phyloP scores from a whole-genome alignment of 2,113 vertebrate species.

The Isichthys henryi region DNA sequence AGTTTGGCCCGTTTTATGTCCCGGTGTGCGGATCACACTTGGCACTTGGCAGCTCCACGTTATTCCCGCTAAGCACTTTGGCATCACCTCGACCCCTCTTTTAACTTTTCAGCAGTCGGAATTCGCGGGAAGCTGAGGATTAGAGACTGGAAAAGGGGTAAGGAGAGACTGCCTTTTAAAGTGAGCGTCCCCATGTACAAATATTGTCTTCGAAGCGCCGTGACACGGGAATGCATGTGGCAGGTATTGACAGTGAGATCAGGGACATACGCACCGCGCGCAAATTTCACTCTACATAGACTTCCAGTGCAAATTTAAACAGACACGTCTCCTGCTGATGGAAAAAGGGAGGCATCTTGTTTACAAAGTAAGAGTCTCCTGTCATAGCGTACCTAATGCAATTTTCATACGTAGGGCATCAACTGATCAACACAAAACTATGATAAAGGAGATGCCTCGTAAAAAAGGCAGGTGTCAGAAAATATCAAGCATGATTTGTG shows the following conservation, averaged over 20 bases:
- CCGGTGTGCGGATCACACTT: not conserved
- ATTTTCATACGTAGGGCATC: not conserved
- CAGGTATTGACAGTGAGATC: conserved; percentile 7
- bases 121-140: conserved; percentile 2
- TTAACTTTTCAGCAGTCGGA: not conserved
- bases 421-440: not conserved
- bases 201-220: not conserved
- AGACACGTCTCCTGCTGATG: not conserved
- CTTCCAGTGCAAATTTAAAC: conserved; percentile 1
- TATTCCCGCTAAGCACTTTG: conserved; percentile 3
- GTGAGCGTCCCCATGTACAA: not conserved
- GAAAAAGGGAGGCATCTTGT: not conserved
- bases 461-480: not conserved
- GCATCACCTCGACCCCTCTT: not conserved
- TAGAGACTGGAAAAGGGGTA: not conserved
- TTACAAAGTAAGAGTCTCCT: not conserved
- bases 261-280: not conserved
- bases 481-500: not conserved
- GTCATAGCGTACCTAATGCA: not conserved
- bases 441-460: not conserved
- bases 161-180: not conserved
- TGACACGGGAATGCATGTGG: not conserved
- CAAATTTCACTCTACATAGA: conserved; percentile 1
- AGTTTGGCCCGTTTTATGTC: conserved; percentile 1
- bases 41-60: not conserved